Evolutionary conservation across 2,888 invertebrate species (phyloP).

Genomic region (Ophion ellenae): DNA sequence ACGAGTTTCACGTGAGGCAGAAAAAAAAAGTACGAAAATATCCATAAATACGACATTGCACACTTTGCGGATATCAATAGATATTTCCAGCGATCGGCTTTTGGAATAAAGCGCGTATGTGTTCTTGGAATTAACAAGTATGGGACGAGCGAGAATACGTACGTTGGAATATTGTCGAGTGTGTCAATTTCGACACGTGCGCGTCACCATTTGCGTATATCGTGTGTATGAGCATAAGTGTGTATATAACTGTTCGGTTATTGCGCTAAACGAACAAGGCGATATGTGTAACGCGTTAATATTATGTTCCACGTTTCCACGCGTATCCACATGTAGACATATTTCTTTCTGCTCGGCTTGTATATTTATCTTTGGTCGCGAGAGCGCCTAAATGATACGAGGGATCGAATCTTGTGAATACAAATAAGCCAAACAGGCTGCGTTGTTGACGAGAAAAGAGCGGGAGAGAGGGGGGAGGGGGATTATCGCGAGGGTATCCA

Average conservation of each 20-base stretch:
- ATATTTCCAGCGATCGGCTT: constrained; percentile 37
- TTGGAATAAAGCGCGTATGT: constrained; percentile 31
- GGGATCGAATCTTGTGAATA: constrained; percentile 62
- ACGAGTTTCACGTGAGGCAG: constrained; percentile 14
- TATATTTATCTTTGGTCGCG: constrained; percentile 76
- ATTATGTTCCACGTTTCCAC: constrained; percentile 62
- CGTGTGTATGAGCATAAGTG: constrained; percentile 12
- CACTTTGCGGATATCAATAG: constrained; percentile 44
- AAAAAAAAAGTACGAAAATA: neutral
- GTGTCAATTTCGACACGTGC: constrained; percentile 46
- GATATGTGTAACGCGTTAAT: constrained; percentile 59
- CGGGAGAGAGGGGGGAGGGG: constrained; percentile 14
- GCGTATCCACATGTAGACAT: constrained; percentile 13
- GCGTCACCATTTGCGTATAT: constrained; percentile 4
- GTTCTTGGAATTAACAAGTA: constrained; percentile 48
- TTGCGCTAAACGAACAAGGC: constrained; percentile 55
- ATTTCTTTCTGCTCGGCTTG: constrained; percentile 74
- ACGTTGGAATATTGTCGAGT: constrained; percentile 46
- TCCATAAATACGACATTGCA: neutral
- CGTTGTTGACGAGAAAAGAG: constrained; percentile 38
- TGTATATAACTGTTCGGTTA: constrained; percentile 51
- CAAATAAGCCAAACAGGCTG: constrained; percentile 51
- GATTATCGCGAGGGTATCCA: neutral
- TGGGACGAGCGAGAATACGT: constrained; percentile 31
- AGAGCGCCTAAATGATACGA: constrained; percentile 74